Evolutionary conservation across 1,140 invertebrate species (phyloP), one percentile per base, ranked within the genome.

Genomic region (Hydropsyche tenuis): DNA sequence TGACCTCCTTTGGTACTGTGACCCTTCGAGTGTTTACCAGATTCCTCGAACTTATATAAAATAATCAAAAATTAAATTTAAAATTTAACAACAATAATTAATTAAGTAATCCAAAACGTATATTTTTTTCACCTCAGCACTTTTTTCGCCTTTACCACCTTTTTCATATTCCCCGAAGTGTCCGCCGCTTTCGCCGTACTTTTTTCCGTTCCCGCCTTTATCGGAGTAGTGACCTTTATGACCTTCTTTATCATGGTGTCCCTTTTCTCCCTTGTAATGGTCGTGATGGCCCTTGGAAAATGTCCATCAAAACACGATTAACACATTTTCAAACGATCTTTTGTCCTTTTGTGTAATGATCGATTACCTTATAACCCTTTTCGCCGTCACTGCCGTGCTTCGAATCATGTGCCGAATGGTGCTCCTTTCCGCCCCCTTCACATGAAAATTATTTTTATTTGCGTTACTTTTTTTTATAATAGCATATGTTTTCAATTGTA

Each of bases 1-100:
- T 91, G 90, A 77, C 88, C 88, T 7, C 90, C 90, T 80, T 91
- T 90, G 0, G 90, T 91, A 78, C 87, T 90, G 80, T 91, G 89
- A 0, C 90, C 90, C 80, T 92, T 91, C 12, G 88, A 87, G 72
- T 91, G 89, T 77, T 90, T 87, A 0, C 89, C 90, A 0, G 88
- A 86, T 78, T 91, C 90, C 30, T 86, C 86, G 73, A 85, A 88
- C 86, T 88, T 75, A 14, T 77, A 45, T 25, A 27, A 48, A 37
- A 37, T 37, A 37, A 9, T 4, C 3, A 37, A 37, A 37, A 37
- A 37, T 37, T 64, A 23, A 27, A 60, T 9, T 45, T 45, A 45
- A 9, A 6, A 9, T 45, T 45, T 45, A 20, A 51, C 14, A 16
- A 16, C 20, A 23, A 23, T 63, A 30, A 23, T 25, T 5, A 23